phyloP scores from a whole-genome alignment of 2,888 invertebrate genomes.

The Andrena camellia region DNA sequence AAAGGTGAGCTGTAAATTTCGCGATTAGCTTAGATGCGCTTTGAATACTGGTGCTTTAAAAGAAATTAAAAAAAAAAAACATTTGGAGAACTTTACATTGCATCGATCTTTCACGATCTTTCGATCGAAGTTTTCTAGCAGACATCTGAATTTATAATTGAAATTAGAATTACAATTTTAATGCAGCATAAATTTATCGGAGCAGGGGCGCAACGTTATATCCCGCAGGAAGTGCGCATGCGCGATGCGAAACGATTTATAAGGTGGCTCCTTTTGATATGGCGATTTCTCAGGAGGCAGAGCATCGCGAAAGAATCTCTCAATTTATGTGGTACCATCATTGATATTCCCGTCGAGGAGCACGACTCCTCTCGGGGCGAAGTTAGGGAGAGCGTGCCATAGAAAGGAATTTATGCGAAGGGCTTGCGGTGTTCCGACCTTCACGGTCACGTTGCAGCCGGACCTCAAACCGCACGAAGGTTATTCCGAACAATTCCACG shows the following conservation, averaged over 20 bases:
- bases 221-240: background rate
- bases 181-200: too few species aligned
- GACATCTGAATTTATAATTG: too few species aligned
- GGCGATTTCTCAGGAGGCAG: conserved; percentile 42
- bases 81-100: too few species aligned
- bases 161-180: too few species aligned
- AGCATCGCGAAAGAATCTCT: conserved; percentile 53
- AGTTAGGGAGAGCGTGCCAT: conserved; percentile 62
- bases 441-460: conserved; percentile 69
- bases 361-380: conserved; percentile 47
- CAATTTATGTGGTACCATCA: conserved; percentile 60
- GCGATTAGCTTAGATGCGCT: too few species aligned
- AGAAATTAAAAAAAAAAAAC: too few species aligned
- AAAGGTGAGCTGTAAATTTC: too few species aligned
- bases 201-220: too few species aligned
- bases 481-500: conserved; percentile 62
- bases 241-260: conserved; percentile 29
- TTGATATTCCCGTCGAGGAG: conserved; percentile 63
- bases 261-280: conserved; percentile 22
- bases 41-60: too few species aligned
- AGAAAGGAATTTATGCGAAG: conserved; percentile 70
- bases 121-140: too few species aligned
- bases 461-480: conserved; percentile 69
- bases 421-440: conserved; percentile 71
- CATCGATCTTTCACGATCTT: too few species aligned